These are phyloP conservation scores for Larimichthys polyactis DNA, from an alignment of 2,113 vertebrate species.

Conservation along the genomic window DNA sequence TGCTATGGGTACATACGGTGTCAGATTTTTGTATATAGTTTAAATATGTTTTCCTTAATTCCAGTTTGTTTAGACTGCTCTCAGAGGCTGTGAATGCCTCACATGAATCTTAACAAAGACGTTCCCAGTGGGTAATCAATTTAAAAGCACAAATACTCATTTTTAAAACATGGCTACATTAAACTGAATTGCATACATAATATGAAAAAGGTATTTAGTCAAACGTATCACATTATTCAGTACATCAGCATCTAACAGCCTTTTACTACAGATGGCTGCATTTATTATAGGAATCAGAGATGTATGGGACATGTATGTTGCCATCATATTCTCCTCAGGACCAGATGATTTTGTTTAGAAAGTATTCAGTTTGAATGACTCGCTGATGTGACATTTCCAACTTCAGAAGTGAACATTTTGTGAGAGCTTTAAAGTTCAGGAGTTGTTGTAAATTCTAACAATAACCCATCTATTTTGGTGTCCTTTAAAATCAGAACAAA, in stretches of 20 bases:
- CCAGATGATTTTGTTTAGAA: no score
- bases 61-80: neutral
- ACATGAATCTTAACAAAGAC: neutral
- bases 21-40: neutral
- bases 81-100: neutral
- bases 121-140: neutral
- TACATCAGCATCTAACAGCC: neutral
- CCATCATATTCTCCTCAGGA: no score
- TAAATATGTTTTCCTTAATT: neutral
- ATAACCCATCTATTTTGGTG: neutral
- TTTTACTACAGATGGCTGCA: neutral
- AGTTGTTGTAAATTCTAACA: neutral
- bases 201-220: neutral
- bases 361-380: neutral
- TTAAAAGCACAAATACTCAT: neutral
- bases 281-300: neutral
- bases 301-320: neutral
- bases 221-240: neutral
- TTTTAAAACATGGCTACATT: neutral
- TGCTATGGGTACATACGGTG: no score
- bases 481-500: neutral
- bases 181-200: neutral
- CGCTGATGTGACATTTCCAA: neutral
- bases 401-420: neutral
- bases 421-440: neutral